Base-by-base conservation (phyloP, 2,888 invertebrate species). In the Dascillus cervinus region DNA sequence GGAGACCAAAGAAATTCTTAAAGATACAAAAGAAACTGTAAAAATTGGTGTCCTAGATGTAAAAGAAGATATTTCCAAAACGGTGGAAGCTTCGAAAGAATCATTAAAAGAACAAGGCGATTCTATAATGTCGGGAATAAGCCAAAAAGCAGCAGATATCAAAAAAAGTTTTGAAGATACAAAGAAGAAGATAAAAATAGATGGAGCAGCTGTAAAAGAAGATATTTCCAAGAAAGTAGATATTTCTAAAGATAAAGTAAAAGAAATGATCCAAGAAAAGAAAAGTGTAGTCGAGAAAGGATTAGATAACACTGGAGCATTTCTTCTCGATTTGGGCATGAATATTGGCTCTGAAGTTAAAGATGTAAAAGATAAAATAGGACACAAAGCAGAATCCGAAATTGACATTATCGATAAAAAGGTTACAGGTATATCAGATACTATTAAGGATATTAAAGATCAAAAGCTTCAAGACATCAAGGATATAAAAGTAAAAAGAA, bases 41-140 rank as follows among this genome's bases (percentile, higher is more conserved):
- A 6, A 4, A 4, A 17, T 8, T 17, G 17, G 17, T 8, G 17
- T 8, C n/a, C n/a, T n/a, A n/a, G n/a, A n/a, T n/a, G n/a, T 14
- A 37, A 34, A 25, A 19, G 13, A 8, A 11, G 29, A 28, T 13
- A 21, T 8, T 11, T 23, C 11, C 5, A 6, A 9, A 11, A 9
- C n/a, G 11, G 23, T 11, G 5, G 5, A 5, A 11, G 9, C 11
- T n/a, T n/a, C n/a, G n/a, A n/a, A n/a, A n/a, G n/a, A n/a, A n/a
- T n/a, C n/a, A n/a, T n/a, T n/a, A n/a, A n/a, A n/a, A n/a, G n/a
- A n/a, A n/a, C n/a, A n/a, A n/a, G n/a, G n/a, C n/a, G n/a, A n/a
- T n/a, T n/a, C n/a, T n/a, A n/a, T n/a, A n/a, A n/a, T n/a, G n/a
- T n/a, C n/a, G n/a, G n/a, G n/a, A n/a, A n/a, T 27, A 4, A 11